Evolutionary conservation across 2,113 vertebrate species (phyloP).

Genomic region (Poeciliopsis retropinna): DNA sequence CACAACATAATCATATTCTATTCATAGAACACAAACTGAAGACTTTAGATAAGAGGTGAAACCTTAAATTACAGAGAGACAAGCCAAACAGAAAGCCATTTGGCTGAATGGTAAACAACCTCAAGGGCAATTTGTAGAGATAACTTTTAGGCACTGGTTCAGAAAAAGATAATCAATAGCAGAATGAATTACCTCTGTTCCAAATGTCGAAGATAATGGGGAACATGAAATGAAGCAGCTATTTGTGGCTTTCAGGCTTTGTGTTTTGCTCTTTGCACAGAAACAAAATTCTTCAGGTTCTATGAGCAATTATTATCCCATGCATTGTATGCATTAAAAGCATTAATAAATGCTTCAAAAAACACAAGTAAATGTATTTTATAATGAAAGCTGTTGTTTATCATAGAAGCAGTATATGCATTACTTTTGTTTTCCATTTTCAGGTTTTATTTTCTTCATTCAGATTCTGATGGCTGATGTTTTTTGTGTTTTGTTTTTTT

Average conservation of each 20-base stretch:
- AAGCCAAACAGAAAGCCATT: slow-evolving; percentile 6
- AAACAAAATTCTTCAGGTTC: neutral
- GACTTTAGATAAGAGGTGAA: neutral
- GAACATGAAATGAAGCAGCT: slow-evolving; percentile 5
- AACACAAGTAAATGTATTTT: neutral
- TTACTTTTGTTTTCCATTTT: neutral
- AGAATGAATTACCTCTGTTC: slow-evolving; percentile 30
- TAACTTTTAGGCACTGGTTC: slow-evolving; percentile 17
- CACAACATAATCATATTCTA: neutral
- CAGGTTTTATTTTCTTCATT: too few relatives aligned
- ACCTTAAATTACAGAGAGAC: neutral
- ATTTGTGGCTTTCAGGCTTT: slow-evolving; percentile 16
- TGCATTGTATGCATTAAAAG: neutral
- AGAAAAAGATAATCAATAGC: slow-evolving; percentile 48
- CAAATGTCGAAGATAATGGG: slow-evolving; percentile 38
- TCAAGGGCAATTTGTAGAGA: slow-evolving; percentile 38
- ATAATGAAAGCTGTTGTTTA: neutral
- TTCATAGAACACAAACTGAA: neutral
- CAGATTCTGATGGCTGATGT: too few relatives aligned
- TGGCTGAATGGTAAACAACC: slow-evolving; percentile 28
- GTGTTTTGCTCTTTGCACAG: neutral
- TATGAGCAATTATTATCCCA: neutral
- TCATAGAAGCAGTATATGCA: neutral
- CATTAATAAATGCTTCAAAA: neutral
- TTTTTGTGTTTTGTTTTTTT: too few relatives aligned